Base-by-base conservation (phyloP, 2,797 vertebrate genomes). In the Cephalopachus bancanus region DNA sequence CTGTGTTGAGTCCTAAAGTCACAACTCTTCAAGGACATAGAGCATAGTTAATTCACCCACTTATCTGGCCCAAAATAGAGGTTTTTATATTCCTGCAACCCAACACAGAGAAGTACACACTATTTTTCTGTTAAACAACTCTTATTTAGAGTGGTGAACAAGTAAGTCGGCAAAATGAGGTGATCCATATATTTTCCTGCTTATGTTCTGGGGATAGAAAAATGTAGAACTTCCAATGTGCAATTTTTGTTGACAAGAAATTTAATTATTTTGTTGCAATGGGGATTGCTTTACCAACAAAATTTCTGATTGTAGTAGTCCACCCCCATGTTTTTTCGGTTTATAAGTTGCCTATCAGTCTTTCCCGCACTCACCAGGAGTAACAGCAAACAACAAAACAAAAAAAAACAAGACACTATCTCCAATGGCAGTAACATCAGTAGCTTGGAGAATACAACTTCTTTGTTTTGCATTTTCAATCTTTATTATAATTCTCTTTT, bases 241-340 rank as follows among this genome's bases (percentile, higher is more conserved):
- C 30, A 79, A 88, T 91, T 95, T 96, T 65, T 92, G 65, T 93
- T 85, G 81, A 95, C 49, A 96, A 96, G 92, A 96, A 97, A 94
- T 87, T 93, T 60, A 96, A 92, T 94, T 86, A 92, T 80, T 89
- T 91, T 53, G 59, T 94, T 92, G 20, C 69, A 96, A 5, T 57
- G 59, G 53, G 55, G 22, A 17, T 85, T 90, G 28, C 59, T 95
- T 85, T 88, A n/a, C 78, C 83, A 74, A 94, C 83, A 94, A 94
- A 84, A 95, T 84, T 79, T 64, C 55, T 76, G 20, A 83, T 92
- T 91, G 79, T 72, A 78, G 65, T 57, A 88, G 86, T 79, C 9
- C 6, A 55, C 6, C 1, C n/a, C 67, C 89, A 49, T 80, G 51
- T 93, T 96, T 67, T 69, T 30, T 84, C 19, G 44, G 33, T 74